Evolutionary conservation across 2,113 vertebrate species (phyloP), one percentile per base, ranked within the genome.

Genomic region (Chrysochloris asiatica): DNA sequence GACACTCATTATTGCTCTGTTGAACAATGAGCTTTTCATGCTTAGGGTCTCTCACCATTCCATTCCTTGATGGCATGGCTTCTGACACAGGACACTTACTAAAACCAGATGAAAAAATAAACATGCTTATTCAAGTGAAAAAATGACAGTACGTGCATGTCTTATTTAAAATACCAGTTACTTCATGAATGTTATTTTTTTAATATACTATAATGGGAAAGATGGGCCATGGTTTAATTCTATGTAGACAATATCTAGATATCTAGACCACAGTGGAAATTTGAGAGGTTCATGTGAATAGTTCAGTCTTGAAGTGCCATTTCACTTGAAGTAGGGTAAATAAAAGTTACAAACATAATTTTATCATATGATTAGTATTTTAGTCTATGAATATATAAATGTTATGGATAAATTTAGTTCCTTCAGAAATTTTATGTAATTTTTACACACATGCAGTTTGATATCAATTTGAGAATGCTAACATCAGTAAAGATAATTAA

Each of bases 141-240:
- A 91, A 79, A 2, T 63, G n/a, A 75, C 10, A 59, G n/a, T 19
- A 69, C 88, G n/a, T 36, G 8, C 33, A 69, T 67, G 28, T 69
- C 41, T 93, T 95, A 89, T 89, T 92, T 86, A 94, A 94, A 81
- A 67, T n/a, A 91, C 48, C 56, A 88, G 89, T 89, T 94, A 63
- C 76, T 88, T 92, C 38, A 75, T 83, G 71, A 79, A 90, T 79
- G 78, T 83, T 65, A 48, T 73, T 43, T 89, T 91, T 92, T 92
- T 92, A 33, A 28, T 56, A 21, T 38, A 63, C 85, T 82, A 93
- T 92, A 76, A 86, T 91, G 71, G 83, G 33, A 92, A 82, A 90
- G 36, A 83, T 82, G 21, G 26, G 13, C 13, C 41, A 54, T 19
- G 36, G 47, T 38, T 36, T 22, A 43, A 86, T 88, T 90, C 3